phyloP scores from a whole-genome alignment of 2,113 vertebrate species.

The Myiopsitta monachus region DNA sequence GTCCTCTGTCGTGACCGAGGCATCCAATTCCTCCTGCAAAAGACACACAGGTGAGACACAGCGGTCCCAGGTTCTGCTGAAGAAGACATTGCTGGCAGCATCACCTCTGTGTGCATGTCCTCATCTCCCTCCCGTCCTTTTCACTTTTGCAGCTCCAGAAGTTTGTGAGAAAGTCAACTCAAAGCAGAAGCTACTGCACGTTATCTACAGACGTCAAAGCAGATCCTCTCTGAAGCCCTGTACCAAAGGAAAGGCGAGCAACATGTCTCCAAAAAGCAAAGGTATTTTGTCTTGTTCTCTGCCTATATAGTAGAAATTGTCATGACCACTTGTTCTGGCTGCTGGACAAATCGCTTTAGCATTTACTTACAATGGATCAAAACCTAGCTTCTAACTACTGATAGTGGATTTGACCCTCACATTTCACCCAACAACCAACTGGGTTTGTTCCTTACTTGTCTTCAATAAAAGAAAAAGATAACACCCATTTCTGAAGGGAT shows the following conservation, averaged over 20 bases:
- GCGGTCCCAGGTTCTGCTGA: neutral
- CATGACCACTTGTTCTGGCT: neutral
- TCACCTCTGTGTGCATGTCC: neutral
- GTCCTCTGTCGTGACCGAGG: slow-evolving; percentile 86
- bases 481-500: neutral
- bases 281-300: slow-evolving; percentile 36
- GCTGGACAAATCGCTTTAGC: neutral
- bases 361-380: neutral
- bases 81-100: neutral
- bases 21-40: slow-evolving; percentile 92
- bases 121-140: neutral
- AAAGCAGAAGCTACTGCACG: neutral
- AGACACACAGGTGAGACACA: neutral
- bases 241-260: neutral
- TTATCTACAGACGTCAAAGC: neutral
- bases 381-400: neutral
- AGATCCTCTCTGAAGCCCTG: neutral
- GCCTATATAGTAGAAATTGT: neutral
- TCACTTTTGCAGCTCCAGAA: neutral
- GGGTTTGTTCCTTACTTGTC: neutral
- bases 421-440: neutral
- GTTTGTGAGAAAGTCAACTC: neutral
- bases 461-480: neutral
- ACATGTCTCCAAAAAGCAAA: slow-evolving; percentile 31
- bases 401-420: neutral